phyloP scores from a whole-genome alignment of 35 echinoderm and acorn worm species.

The Eucidaris tribuloides region DNA sequence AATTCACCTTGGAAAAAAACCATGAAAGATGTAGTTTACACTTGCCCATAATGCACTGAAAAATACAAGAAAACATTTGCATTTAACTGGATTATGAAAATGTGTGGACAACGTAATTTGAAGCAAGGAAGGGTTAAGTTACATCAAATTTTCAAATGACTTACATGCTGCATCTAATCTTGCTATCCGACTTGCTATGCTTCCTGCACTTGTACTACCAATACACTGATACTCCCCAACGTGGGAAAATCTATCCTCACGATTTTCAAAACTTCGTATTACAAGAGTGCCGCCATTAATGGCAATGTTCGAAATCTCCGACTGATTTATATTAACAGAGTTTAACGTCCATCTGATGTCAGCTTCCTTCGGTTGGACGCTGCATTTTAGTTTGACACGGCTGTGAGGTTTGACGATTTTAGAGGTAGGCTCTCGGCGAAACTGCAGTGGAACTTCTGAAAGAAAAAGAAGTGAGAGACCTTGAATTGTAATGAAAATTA shows the following conservation, averaged over 20 bases:
- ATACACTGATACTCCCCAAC: slow-evolving; percentile 88
- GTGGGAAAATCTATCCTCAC: slow-evolving; percentile 52
- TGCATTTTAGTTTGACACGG: slow-evolving; percentile 77
- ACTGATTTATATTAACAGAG: slow-evolving; percentile 24
- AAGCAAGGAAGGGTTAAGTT: too few relatives aligned
- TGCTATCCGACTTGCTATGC: slow-evolving; percentile 55
- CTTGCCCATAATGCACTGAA: too few relatives aligned
- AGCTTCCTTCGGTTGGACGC: slow-evolving; percentile 73
- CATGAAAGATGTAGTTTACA: too few relatives aligned
- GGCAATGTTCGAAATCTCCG: slow-evolving; percentile 26
- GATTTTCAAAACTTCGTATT: slow-evolving; percentile 57
- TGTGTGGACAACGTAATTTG: too few relatives aligned
- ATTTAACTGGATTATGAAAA: too few relatives aligned
- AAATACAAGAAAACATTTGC: too few relatives aligned
- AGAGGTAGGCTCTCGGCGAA: slow-evolving; percentile 74
- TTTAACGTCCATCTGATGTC: slow-evolving; percentile 70
- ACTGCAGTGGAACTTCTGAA: slow-evolving; percentile 66
- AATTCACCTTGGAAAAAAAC: too few relatives aligned
- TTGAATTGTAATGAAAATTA: too few relatives aligned
- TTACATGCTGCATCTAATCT: slow-evolving; percentile 70
- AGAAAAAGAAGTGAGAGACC: background rate
- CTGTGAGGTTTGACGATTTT: slow-evolving; percentile 64
- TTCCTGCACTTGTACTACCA: slow-evolving; percentile 51
- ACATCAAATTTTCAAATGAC: too few relatives aligned
- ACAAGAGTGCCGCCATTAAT: slow-evolving; percentile 39